These are phyloP conservation scores for Doryteuthis pealeii DNA, from an alignment of 1,140 invertebrate species.

Conservation along the genomic window DNA sequence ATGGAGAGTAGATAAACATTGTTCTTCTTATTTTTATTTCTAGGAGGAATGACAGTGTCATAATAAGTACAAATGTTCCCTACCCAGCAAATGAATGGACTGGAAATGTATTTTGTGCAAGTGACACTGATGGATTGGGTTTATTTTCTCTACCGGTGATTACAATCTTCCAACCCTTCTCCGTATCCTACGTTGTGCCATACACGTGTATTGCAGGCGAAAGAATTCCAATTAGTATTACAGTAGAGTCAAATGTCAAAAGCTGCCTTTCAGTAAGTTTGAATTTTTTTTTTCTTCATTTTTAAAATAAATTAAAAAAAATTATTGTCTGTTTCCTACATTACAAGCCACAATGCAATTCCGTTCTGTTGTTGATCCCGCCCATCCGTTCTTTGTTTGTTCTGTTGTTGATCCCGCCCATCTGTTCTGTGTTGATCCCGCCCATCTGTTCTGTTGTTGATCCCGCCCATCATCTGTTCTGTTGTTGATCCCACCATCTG, in stretches of 20 bases:
- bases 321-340: background rate
- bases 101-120: background rate
- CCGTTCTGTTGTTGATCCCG: too few species aligned
- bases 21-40: background rate
- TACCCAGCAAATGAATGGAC: background rate
- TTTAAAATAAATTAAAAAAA: background rate
- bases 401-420: too few species aligned
- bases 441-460: too few species aligned
- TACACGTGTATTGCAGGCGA: background rate
- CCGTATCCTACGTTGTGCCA: background rate
- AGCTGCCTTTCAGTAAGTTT: slow-evolving; percentile 1
- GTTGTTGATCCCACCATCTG: too few species aligned
- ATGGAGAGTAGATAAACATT: too few species aligned
- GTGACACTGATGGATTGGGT: background rate
- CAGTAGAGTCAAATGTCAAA: background rate
- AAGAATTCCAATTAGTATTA: background rate
- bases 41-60: background rate
- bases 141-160: background rate
- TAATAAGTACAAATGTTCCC: background rate
- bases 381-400: too few species aligned
- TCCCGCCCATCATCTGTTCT: too few species aligned
- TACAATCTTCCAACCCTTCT: background rate
- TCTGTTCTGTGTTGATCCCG: too few species aligned
- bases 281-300: background rate
- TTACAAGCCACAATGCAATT: too few species aligned